Evolutionary conservation across 1,140 invertebrate genomes (phyloP).

Genomic region (Trichonephila inaurata): DNA sequence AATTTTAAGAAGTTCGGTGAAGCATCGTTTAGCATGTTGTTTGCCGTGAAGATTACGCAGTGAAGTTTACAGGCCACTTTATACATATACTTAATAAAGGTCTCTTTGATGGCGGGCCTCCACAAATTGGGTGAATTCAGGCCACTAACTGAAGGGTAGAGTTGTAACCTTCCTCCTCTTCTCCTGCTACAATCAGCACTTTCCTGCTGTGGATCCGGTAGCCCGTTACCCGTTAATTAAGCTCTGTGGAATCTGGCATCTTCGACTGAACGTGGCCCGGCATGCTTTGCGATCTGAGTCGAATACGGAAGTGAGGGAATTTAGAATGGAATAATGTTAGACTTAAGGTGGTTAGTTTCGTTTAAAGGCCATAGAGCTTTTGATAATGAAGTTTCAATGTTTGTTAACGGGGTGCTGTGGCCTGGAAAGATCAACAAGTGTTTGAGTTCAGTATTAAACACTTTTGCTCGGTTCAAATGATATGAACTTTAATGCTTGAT

Average conservation of each 20-base stretch:
- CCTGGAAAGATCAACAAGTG: not conserved
- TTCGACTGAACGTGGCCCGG: not conserved
- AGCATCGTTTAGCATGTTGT: conserved; percentile 23
- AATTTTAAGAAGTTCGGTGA: conserved; percentile 29
- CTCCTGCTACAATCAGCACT: conserved; percentile 31
- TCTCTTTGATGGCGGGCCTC: not conserved
- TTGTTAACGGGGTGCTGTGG: not conserved
- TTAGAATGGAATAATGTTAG: not conserved
- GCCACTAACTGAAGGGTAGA: not conserved
- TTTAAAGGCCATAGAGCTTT: not conserved
- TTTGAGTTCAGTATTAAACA: not conserved
- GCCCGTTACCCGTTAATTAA: conserved; percentile 44
- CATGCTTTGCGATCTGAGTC: conserved; percentile 33
- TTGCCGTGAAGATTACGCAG: conserved; percentile 42
- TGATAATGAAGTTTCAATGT: not conserved
- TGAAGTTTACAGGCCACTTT: conserved; percentile 19
- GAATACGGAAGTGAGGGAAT: conserved; percentile 1
- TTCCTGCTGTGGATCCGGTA: conserved; percentile 11
- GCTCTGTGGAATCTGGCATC: conserved; percentile 30
- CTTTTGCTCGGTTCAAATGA: not conserved
- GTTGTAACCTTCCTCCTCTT: not conserved
- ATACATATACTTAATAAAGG: conserved; percentile 49
- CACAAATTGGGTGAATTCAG: conserved; percentile 45
- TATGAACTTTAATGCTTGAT: not conserved
- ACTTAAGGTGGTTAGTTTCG: not conserved